Evolutionary conservation across 1,140 invertebrate genomes (phyloP).

Genomic region (Pseudomyrmex cubaensis): DNA sequence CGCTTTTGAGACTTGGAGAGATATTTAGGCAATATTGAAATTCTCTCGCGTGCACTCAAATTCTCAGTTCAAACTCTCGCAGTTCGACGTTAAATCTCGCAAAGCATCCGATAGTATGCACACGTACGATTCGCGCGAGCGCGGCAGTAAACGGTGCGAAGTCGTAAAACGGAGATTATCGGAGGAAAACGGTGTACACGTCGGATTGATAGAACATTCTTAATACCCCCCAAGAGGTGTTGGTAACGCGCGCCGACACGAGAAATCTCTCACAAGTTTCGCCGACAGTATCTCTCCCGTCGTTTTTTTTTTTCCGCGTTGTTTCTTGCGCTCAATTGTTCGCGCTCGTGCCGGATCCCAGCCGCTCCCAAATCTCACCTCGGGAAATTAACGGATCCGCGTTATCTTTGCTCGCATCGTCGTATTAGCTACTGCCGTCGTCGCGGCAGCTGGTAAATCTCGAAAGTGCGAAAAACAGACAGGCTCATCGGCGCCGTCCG

Average conservation of each 20-base stretch:
- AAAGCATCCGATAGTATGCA: background rate
- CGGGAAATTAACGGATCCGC: conserved; percentile 31
- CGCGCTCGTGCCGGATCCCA: conserved; percentile 1
- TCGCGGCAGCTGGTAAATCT: background rate
- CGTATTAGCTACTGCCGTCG: background rate
- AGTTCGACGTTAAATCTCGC: conserved; percentile 29
- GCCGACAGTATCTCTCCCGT: background rate
- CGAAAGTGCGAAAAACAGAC: conserved; percentile 1
- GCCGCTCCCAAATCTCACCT: background rate
- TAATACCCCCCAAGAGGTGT: conserved; percentile 15
- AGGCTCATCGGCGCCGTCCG: background rate
- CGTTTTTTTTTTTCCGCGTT: conserved; percentile 41
- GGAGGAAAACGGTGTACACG: conserved; percentile 16
- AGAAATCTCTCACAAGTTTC: conserved; percentile 30
- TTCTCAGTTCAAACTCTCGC: conserved; percentile 23
- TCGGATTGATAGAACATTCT: conserved; percentile 34
- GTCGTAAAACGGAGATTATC: conserved; percentile 31
- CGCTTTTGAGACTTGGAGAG: background rate
- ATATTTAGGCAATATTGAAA: conserved; percentile 42
- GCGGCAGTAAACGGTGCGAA: background rate
- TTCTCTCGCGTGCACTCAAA: conserved; percentile 1
- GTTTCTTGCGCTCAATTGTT: conserved; percentile 21
- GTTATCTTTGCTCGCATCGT: background rate
- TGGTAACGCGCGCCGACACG: conserved; percentile 37
- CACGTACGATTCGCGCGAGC: no score